phyloP scores from a whole-genome alignment of 1,140 invertebrate genomes.

The Atopsyche davidsoni region DNA sequence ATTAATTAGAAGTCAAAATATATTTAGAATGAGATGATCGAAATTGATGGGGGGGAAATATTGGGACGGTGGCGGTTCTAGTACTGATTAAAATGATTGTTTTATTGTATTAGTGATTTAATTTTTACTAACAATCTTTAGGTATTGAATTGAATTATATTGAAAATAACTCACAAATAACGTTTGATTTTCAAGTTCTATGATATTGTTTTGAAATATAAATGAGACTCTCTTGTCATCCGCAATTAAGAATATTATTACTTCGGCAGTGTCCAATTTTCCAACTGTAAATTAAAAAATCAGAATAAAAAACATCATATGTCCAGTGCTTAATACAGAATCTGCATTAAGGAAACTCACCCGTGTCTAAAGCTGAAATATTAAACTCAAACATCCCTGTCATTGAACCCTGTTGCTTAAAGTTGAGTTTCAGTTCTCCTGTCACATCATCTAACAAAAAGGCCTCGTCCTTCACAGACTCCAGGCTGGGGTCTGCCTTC shows the following conservation, averaged over 20 bases:
- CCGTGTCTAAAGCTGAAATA: constrained; percentile 46
- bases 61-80: too few relatives aligned
- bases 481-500: constrained; percentile 35
- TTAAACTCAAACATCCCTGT: constrained; percentile 51
- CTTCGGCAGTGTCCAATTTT: constrained; percentile 38
- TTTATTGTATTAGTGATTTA: too few relatives aligned
- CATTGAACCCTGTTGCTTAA: constrained; percentile 45
- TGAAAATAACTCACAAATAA: constrained; percentile 41
- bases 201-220: constrained; percentile 45
- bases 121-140: too few relatives aligned
- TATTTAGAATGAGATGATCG: too few relatives aligned
- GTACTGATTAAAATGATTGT: too few relatives aligned
- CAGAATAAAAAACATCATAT: background rate
- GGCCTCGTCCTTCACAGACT: constrained; percentile 34
- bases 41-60: too few relatives aligned
- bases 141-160: too few relatives aligned
- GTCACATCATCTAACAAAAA: constrained; percentile 39
- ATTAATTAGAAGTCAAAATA: too few relatives aligned
- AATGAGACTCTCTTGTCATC: constrained; percentile 48
- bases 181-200: constrained; percentile 36
- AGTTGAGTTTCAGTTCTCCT: constrained; percentile 43
- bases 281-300: constrained; percentile 30
- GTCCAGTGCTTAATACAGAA: background rate
- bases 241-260: constrained; percentile 48
- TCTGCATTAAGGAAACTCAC: constrained; percentile 27